Evolutionary conservation across 2,113 vertebrate genomes (phyloP), one percentile per base, ranked within the genome.

Genomic region (Zosterops japonicus): DNA sequence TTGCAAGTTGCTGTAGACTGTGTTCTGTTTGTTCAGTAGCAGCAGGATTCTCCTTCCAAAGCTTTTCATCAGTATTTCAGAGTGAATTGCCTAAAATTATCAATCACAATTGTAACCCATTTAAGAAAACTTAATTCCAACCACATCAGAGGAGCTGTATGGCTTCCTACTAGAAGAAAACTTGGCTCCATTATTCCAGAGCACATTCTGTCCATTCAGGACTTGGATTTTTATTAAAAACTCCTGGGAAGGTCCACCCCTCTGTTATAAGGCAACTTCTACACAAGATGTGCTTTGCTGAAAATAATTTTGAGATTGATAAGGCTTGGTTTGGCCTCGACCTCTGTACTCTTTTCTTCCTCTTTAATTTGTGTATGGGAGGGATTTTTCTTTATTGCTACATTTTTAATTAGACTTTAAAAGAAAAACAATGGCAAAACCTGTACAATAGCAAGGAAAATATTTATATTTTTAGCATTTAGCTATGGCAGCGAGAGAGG

Each of bases 391-490:
- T 86, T 85, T 59, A 49, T 64, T 76, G 11, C 15, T 78, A 4
- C 63, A 55, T 90, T 63, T 89, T 69, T 64, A 86, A 20, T 75
- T 64, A 39, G 49, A 41, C 33, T 84, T 90, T 42, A 42, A 76
- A 78, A 86, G 72, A 67, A 87, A 83, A 83, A 56, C 57, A 82
- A 90, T 64, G 82, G 27, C 41, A 83, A 57, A 85, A 74, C 49
- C 36, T 89, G 55, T 87, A 64, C 55, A 86, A 90, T 59, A 72
- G 47, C 33, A 94, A 53, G 31, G 72, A 53, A 79, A 78, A 22
- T 77, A 68, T 87, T 93, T 97, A 53, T 47, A 31, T 75, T 95
- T 95, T 92, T 80, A 74, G 71, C 25, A 46, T 91, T 90, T 80
- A 67, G 42, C 59, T 89, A 52, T 80, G 57, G 60, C 39, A 90